Evolutionary conservation across 2,797 vertebrate genomes (phyloP).

Genomic region (Alauda arvensis): DNA sequence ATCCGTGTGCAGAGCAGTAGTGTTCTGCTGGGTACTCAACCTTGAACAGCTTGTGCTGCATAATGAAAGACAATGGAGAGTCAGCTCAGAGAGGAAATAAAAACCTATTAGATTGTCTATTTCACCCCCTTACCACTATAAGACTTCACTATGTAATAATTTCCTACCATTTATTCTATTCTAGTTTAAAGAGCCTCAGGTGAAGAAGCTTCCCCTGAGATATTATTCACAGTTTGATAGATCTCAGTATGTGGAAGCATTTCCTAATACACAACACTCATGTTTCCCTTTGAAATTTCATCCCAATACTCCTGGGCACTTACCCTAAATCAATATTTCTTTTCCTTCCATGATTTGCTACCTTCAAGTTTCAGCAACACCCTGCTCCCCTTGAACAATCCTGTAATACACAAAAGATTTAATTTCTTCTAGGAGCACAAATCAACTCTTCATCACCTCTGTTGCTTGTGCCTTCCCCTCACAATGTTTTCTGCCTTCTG

Average conservation of each 20-base stretch:
- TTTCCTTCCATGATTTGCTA: background rate
- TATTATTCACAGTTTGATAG: conserved; percentile 24
- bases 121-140: background rate
- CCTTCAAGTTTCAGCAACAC: background rate
- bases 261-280: background rate
- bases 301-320: background rate
- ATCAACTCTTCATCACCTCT: background rate
- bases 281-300: conserved; percentile 30
- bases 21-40: background rate
- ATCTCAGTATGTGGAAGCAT: conserved; percentile 8
- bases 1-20: background rate
- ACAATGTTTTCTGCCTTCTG: background rate
- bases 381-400: background rate
- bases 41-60: background rate
- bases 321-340: conserved; percentile 28
- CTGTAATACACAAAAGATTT: background rate
- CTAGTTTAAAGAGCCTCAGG: conserved; percentile 3
- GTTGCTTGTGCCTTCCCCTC: background rate
- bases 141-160: conserved; percentile 19
- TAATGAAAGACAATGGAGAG: background rate
- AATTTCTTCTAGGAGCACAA: background rate
- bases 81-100: conserved; percentile 6
- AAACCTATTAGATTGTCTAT: background rate
- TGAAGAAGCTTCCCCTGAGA: conserved; percentile 21
- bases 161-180: conserved; percentile 14